Percentiles rank a stretch among this genome's conserved stretches.
Conservation (phyloP, 2,888 invertebrate species). For the Trissolcus brochymenae region DNA sequence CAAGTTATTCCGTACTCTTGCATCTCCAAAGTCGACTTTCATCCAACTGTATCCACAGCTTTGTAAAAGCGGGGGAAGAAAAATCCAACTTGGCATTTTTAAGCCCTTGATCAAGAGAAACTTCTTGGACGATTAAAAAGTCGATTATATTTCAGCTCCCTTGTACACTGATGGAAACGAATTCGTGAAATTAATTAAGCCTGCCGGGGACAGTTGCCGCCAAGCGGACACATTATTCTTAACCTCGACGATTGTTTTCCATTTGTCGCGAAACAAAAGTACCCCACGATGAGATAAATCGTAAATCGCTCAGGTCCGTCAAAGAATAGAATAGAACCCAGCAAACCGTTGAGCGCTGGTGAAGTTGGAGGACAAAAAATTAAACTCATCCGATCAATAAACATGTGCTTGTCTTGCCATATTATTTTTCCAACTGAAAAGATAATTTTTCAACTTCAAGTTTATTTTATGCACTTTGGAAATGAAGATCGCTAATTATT, state of each 20-base stretch:
- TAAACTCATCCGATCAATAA: background rate
- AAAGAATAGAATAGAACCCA: background rate
- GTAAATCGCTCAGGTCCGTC: constrained; percentile 30
- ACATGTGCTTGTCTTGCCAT: too few species aligned
- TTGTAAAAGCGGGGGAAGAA: too few species aligned
- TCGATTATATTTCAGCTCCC: constrained; percentile 43
- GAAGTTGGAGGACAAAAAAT: constrained; percentile 10
- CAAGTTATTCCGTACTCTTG: too few species aligned
- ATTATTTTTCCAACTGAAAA: too few species aligned
- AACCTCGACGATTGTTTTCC: constrained; percentile 25
- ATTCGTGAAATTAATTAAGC: constrained; percentile 52
- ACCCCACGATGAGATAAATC: background rate
- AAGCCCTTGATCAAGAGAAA: constrained; percentile 25
- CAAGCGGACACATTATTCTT: constrained; percentile 44
- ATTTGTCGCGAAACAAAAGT: constrained; percentile 12
- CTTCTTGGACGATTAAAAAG: constrained; percentile 51
- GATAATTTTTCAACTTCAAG: too few species aligned
- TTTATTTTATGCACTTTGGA: too few species aligned
- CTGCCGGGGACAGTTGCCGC: constrained; percentile 46
- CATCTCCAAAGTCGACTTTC: too few species aligned
- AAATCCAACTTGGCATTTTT: background rate
- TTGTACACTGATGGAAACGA: constrained; percentile 27
- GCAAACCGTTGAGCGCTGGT: background rate
- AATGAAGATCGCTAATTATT: too few species aligned
- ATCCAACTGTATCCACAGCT: background rate